phyloP scores from a whole-genome alignment of 1,140 invertebrate species.

The Sycophila sp. region DNA sequence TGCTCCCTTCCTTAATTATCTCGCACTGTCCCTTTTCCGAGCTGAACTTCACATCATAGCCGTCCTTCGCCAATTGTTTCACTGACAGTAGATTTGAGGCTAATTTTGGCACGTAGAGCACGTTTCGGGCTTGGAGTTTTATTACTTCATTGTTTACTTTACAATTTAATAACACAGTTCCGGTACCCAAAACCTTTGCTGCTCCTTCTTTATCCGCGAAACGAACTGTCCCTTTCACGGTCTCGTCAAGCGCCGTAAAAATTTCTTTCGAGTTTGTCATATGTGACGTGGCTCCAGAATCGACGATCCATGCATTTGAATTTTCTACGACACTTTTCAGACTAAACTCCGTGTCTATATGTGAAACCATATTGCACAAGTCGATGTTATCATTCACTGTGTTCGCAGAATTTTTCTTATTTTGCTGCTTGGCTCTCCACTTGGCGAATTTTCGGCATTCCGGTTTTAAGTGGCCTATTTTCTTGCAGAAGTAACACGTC shows the following conservation, averaged over 20 bases:
- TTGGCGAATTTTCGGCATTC: background rate
- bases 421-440: background rate
- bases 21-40: background rate
- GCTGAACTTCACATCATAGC: slow-evolving; percentile 47
- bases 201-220: background rate
- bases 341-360: background rate
- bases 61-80: slow-evolving; percentile 50
- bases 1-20: slow-evolving; percentile 2
- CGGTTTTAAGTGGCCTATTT: background rate
- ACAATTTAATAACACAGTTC: slow-evolving; percentile 9
- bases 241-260: slow-evolving; percentile 24
- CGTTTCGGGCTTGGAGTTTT: slow-evolving; percentile 42
- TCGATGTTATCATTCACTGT: background rate
- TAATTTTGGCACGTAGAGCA: slow-evolving; percentile 48
- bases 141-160: background rate
- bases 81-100: slow-evolving; percentile 50
- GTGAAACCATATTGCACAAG: background rate
- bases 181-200: slow-evolving; percentile 2
- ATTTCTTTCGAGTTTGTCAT: slow-evolving; percentile 36
- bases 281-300: slow-evolving; percentile 39
- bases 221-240: background rate
- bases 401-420: too few relatives aligned
- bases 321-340: background rate
- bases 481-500: background rate
- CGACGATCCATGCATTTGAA: slow-evolving; percentile 29